These are phyloP conservation scores for Alectura lathami DNA, from an alignment of 2,113 vertebrate species.

Conservation along the genomic window DNA sequence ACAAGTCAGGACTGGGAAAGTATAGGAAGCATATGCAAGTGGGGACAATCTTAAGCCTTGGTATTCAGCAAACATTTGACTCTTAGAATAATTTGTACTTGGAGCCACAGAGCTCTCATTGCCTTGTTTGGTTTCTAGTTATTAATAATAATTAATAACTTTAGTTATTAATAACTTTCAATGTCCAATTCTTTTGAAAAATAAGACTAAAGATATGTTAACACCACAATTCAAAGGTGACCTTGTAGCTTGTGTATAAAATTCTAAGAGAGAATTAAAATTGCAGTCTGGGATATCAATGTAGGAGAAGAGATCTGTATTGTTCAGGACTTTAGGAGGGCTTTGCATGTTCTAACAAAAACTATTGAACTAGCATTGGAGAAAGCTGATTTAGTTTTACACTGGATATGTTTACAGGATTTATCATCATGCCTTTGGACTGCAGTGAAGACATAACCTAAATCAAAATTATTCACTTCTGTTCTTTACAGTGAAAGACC, in stretches of 20 bases:
- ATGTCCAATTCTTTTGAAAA: not conserved
- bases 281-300: accelerated
- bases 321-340: not conserved
- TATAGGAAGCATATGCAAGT: not conserved
- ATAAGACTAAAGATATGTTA: not conserved
- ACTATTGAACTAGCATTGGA: not conserved
- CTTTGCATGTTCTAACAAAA: not conserved
- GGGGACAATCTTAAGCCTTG: not conserved
- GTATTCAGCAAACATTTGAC: not conserved
- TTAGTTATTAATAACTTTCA: not conserved
- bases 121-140: not conserved
- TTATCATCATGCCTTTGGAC: not conserved
- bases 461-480: not conserved
- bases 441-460: not conserved
- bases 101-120: not conserved
- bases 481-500: not conserved
- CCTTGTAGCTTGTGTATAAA: not conserved
- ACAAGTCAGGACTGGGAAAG: not conserved
- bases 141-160: not conserved
- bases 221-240: not conserved
- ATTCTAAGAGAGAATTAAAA: not conserved
- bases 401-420: not conserved
- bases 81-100: not conserved
- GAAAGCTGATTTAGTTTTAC: not conserved
- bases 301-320: not conserved